Conservation (phyloP, 2,797 vertebrate genomes). For the Tachyglossus aculeatus region DNA sequence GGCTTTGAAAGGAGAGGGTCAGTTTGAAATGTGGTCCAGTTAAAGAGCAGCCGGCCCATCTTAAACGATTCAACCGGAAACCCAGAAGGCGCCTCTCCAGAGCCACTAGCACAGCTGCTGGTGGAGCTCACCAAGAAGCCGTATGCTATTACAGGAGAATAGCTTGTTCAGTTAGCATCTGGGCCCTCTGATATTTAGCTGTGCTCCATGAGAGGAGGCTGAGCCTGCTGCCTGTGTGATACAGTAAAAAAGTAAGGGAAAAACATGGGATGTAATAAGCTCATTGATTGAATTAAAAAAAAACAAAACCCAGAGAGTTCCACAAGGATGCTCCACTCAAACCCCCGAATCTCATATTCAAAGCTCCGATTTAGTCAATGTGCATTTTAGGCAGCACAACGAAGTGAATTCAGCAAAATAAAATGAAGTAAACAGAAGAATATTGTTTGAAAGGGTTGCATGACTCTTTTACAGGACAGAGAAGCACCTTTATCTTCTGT, state of each 20-base stretch:
- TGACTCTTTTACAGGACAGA: background rate
- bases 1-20: accelerated
- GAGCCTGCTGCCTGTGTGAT: constrained; percentile 9
- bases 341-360: background rate
- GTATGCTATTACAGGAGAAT: background rate
- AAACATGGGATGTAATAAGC: constrained; percentile 30
- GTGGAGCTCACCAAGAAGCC: constrained; percentile 4
- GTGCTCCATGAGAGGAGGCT: background rate
- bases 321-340: background rate
- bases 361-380: background rate
- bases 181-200: background rate
- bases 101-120: constrained; percentile 7
- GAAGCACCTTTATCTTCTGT: background rate
- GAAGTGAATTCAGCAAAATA: no score
- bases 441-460: background rate
- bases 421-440: no score
- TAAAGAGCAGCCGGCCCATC: background rate
- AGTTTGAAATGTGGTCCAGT: background rate
- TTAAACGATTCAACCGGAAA: background rate
- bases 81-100: constrained; percentile 19
- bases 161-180: constrained; percentile 8
- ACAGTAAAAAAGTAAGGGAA: background rate
- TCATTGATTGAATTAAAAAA: constrained; percentile 28
- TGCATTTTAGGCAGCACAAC: no score
- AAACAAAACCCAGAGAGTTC: background rate